These are phyloP conservation scores for Papilio xuthus DNA, from an alignment of 1,140 invertebrate genomes.

Conservation along the genomic window DNA sequence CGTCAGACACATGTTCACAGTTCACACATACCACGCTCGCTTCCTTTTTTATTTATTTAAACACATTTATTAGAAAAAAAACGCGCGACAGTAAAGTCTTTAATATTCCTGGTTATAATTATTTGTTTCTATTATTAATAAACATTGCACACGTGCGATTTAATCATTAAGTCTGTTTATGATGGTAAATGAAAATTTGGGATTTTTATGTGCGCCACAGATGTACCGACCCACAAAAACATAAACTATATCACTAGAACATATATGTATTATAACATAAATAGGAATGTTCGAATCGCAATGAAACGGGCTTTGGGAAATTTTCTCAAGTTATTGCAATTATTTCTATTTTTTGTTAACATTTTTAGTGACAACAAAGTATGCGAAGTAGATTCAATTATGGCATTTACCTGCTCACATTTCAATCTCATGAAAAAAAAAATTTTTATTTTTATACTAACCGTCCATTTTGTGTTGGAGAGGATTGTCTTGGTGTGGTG, in stretches of 20 bases:
- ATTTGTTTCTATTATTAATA: neutral
- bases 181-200: neutral
- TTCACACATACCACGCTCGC: neutral
- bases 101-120: neutral
- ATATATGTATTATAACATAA: too few relatives aligned
- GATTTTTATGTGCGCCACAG: neutral
- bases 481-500: constrained; percentile 50
- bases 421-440: neutral
- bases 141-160: neutral
- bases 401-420: neutral
- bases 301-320: too few relatives aligned
- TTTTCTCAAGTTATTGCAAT: too few relatives aligned
- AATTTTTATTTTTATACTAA: constrained; percentile 47
- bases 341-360: too few relatives aligned
- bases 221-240: neutral
- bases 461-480: constrained; percentile 67
- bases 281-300: too few relatives aligned
- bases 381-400: neutral
- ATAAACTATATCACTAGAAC: too few relatives aligned
- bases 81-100: neutral
- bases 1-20: constrained; percentile 3
- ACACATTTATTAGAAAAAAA: neutral
- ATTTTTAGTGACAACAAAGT: neutral
- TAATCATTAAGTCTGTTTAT: neutral
- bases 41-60: constrained; percentile 7